Conservation (phyloP, 2,797 vertebrate genomes). For the Chrosomus eos region DNA sequence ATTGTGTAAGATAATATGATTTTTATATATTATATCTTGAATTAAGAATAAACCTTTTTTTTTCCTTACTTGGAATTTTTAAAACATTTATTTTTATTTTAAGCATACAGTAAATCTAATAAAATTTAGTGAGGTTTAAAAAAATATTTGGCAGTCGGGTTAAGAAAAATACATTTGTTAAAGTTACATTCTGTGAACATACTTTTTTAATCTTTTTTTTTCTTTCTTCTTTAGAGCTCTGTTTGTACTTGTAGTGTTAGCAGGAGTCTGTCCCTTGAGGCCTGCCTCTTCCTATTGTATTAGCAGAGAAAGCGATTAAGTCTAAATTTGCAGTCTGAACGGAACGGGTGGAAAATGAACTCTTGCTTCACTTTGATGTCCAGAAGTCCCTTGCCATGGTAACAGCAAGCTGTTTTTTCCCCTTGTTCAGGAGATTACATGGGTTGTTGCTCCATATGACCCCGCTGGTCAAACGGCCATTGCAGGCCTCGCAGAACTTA, state of each 20-base stretch:
- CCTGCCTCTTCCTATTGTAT: constrained; percentile 62
- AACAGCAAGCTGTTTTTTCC: constrained; percentile 65
- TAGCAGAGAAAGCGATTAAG: constrained; percentile 70
- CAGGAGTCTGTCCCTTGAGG: constrained; percentile 47
- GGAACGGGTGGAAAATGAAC: constrained; percentile 74
- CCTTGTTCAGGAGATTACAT: constrained; percentile 84
- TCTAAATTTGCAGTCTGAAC: constrained; percentile 72
- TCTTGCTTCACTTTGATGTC: constrained; percentile 70
- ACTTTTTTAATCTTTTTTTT: neutral
- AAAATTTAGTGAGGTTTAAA: neutral
- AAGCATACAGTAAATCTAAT: neutral
- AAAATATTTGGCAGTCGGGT: neutral
- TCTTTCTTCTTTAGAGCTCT: constrained; percentile 13
- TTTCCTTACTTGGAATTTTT: neutral
- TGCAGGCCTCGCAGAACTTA: constrained; percentile 75
- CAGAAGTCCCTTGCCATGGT: constrained; percentile 69
- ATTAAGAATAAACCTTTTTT: neutral
- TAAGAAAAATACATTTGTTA: neutral
- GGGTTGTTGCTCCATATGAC: constrained; percentile 86
- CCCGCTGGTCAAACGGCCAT: constrained; percentile 79
- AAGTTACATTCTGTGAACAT: neutral
- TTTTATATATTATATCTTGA: neutral
- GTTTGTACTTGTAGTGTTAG: constrained; percentile 31
- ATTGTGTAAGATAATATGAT: neutral
- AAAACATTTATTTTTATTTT: neutral